Evolutionary conservation across 1,140 invertebrate genomes (phyloP), one percentile per base, ranked within the genome.

Genomic region (Notospermus geniculatus): DNA sequence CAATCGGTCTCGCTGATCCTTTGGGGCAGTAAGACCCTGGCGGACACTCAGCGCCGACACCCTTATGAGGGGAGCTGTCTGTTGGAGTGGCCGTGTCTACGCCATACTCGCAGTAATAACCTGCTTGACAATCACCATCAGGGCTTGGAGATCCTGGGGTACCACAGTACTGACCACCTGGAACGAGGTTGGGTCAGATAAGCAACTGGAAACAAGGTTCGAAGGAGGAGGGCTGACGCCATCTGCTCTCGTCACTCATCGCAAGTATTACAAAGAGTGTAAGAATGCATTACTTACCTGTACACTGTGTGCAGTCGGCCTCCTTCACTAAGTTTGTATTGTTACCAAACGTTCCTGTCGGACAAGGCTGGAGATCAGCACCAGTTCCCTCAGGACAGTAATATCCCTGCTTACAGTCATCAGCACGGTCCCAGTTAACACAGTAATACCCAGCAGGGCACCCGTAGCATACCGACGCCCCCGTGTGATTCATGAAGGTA

Each of bases 311-410:
- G 63, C 77, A 79, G 23, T 79, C 62, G n/a, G 55, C 52, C 32
- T 68, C 68, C 19, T 63, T 53, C 23, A 50, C 65, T 32, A 79
- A 63, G 52, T 74, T 74, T 50, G 72, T 71, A 4, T 67, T 73
- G 60, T 75, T 76, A n/a, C 73, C 76, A 56, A 72, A 79, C 1
- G 70, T 73, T 23, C 77, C 77, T 2, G 71, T 66, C 4, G 76
- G 74, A 61, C 77, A 79, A 2, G 71, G 68, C 56, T 73, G 71
- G 22, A 73, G 53, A 46, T 76, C 70, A 27, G 75, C 77, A 19
- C 77, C 77, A 4, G 77, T 79, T n/a, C 77, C 77, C 23, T 63
- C 62, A 7, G 77, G 77, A 57, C 77, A 79, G 59, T 75, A 79
- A 58, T 71, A 73, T 15, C 77, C 77, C 53, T 76, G 64, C 17